A percentile compares a stretch with the other conserved stretches of the same genome.
Evolutionary conservation across 2,797 vertebrate genomes (phyloP).

Genomic region (Agapornis canus): DNA sequence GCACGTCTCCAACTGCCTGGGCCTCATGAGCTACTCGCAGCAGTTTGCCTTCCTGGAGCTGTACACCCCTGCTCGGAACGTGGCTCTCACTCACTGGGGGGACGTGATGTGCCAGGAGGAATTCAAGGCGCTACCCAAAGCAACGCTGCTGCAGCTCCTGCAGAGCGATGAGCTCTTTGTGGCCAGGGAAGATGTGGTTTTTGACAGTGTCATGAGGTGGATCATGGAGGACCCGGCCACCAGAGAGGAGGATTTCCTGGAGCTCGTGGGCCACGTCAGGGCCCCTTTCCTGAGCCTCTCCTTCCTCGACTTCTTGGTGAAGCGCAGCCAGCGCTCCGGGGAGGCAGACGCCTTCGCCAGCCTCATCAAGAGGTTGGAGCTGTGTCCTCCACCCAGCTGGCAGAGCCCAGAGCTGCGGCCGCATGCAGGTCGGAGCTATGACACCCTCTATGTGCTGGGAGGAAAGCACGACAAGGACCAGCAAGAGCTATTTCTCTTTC

Average conservation of each 20-base stretch:
- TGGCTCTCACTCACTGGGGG: constrained; percentile 85
- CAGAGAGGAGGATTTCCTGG: constrained; percentile 83
- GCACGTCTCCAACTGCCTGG: constrained; percentile 87
- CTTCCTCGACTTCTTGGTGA: constrained; percentile 83
- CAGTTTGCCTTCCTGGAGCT: constrained; percentile 82
- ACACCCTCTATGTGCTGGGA: constrained; percentile 86
- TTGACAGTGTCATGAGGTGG: constrained; percentile 86
- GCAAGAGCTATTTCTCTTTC: constrained; percentile 85
- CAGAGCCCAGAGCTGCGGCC: constrained; percentile 63
- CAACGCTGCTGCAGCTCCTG: constrained; percentile 81
- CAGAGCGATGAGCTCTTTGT: constrained; percentile 83
- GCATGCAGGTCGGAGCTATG: constrained; percentile 73
- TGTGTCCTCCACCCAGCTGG: constrained; percentile 82
- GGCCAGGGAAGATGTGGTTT: constrained; percentile 81
- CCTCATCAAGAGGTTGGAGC: constrained; percentile 82
- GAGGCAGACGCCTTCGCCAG: constrained; percentile 78
- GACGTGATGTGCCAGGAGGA: constrained; percentile 78
- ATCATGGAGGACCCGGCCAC: constrained; percentile 76
- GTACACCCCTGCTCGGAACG: constrained; percentile 76
- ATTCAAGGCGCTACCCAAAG: constrained; percentile 83
- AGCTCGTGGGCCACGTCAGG: constrained; percentile 83
- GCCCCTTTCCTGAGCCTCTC: constrained; percentile 83
- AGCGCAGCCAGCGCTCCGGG: constrained; percentile 62
- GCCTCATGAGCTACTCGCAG: constrained; percentile 86
- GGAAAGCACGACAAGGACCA: constrained; percentile 86